These are phyloP conservation scores for Colletes gigas DNA, from an alignment of 1,140 invertebrate species.

Conservation along the genomic window DNA sequence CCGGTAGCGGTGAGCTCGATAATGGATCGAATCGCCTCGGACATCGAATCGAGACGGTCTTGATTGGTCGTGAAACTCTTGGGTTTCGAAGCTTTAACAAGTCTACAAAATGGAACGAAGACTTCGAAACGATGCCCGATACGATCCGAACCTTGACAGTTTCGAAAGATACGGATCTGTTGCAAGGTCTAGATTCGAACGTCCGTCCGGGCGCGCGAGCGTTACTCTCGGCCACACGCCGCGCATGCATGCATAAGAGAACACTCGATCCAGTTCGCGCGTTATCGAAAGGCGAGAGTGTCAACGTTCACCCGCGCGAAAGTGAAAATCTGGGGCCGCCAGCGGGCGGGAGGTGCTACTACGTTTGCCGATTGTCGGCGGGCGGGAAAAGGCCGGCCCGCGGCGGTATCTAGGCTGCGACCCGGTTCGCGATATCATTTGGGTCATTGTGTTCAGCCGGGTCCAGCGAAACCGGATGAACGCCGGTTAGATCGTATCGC, in stretches of 20 bases:
- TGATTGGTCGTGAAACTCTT: too few species aligned
- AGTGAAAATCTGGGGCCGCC: slow-evolving; percentile 63
- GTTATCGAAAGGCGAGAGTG: slow-evolving; percentile 70
- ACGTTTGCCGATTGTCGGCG: slow-evolving; percentile 59
- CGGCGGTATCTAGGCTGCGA: slow-evolving; percentile 74
- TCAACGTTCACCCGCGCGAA: slow-evolving; percentile 68
- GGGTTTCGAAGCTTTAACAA: too few species aligned
- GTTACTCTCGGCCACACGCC: not conserved
- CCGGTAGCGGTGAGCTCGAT: too few species aligned
- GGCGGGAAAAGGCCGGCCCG: slow-evolving; percentile 58
- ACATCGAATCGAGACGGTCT: too few species aligned
- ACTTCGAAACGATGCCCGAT: too few species aligned
- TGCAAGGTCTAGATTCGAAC: not conserved
- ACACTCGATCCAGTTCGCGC: slow-evolving; percentile 39
- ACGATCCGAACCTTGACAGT: too few species aligned
- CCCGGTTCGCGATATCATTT: slow-evolving; percentile 74
- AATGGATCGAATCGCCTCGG: too few species aligned
- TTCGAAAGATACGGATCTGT: too few species aligned
- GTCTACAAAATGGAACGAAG: too few species aligned
- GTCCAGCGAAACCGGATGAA: slow-evolving; percentile 70
- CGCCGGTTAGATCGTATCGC: slow-evolving; percentile 51
- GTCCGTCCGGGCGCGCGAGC: not conserved
- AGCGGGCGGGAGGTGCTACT: slow-evolving; percentile 48
- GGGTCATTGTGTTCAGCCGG: slow-evolving; percentile 71
- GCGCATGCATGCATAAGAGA: slow-evolving; percentile 12